phyloP scores from a whole-genome alignment of 2,888 invertebrate genomes.

The Diloba caeruleocephala region DNA sequence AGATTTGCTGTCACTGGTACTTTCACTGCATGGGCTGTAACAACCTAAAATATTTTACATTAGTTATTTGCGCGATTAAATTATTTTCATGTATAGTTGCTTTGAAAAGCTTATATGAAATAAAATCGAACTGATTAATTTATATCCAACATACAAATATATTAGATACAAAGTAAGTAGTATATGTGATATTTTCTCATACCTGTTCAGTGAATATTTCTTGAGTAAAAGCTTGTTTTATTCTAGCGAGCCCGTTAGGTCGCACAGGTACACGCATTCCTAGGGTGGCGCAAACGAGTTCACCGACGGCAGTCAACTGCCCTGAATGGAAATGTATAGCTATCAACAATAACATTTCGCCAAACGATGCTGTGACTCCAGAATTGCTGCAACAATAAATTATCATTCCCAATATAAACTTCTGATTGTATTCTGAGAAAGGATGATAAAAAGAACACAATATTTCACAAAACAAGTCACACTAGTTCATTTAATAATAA shows the following conservation, averaged over 20 bases:
- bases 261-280: conserved; percentile 98
- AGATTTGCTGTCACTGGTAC: conserved; percentile 97
- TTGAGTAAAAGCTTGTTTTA: conserved; percentile 98
- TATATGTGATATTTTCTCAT: conserved; percentile 37
- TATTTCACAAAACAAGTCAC: too few species aligned
- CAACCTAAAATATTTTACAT: conserved; percentile 90
- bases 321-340: conserved; percentile 99
- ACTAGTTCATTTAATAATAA: too few species aligned
- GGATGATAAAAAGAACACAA: too few species aligned
- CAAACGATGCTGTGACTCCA: conserved; percentile 96
- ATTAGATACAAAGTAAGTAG: too few species aligned
- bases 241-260: conserved; percentile 95
- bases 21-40: conserved; percentile 98
- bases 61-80: too few species aligned
- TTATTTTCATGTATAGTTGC: too few species aligned
- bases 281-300: conserved; percentile 97
- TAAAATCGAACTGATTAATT: too few species aligned
- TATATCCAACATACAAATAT: too few species aligned
- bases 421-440: too few species aligned
- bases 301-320: conserved; percentile 97
- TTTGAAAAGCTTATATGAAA: too few species aligned
- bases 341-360: conserved; percentile 98
- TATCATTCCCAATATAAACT: too few species aligned
- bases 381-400: conserved; percentile 89
- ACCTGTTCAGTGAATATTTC: conserved; percentile 99